Evolutionary conservation across 2,888 invertebrate genomes (phyloP).

Genomic region (Penaeus monodon): DNA sequence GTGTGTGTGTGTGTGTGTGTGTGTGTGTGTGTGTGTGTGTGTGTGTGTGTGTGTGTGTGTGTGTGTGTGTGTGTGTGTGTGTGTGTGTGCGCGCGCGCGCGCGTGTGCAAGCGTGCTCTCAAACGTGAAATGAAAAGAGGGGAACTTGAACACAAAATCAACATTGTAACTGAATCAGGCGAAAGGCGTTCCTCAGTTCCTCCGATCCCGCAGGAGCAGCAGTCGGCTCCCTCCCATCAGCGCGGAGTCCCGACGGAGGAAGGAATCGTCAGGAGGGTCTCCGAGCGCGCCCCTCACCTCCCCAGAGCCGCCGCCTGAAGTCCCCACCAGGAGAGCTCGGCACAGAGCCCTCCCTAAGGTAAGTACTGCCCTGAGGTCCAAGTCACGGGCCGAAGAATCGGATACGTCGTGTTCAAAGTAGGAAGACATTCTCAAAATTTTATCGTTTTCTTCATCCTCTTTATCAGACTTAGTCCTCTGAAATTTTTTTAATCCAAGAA

Average conservation of each 20-base stretch:
- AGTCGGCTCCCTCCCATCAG: constrained; percentile 52
- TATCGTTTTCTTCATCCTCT: too few relatives aligned
- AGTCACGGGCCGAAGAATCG: too few relatives aligned
- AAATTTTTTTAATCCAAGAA: too few relatives aligned
- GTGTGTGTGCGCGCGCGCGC: background rate
- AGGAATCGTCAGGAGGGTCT: background rate
- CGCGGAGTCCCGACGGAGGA: constrained; percentile 24
- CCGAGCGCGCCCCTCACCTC: background rate
- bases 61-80: constrained; percentile 11
- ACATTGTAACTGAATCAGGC: too few relatives aligned
- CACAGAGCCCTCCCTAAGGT: constrained; percentile 3
- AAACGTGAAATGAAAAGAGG: too few relatives aligned
- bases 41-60: background rate
- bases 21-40: background rate
- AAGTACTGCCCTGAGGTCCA: too few relatives aligned
- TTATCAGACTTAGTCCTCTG: too few relatives aligned
- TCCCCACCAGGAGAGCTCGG: constrained; percentile 16
- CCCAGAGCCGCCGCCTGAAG: background rate
- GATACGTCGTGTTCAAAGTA: too few relatives aligned
- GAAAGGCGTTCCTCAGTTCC: background rate
- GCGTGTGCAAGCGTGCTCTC: background rate
- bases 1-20: background rate
- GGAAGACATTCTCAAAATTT: too few relatives aligned
- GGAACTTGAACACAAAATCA: too few relatives aligned
- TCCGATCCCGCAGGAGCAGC: background rate